Percentiles rank a stretch among this genome's conserved stretches.
Conservation (phyloP, 1,140 invertebrate genomes). For the Phymastichus coffea region DNA sequence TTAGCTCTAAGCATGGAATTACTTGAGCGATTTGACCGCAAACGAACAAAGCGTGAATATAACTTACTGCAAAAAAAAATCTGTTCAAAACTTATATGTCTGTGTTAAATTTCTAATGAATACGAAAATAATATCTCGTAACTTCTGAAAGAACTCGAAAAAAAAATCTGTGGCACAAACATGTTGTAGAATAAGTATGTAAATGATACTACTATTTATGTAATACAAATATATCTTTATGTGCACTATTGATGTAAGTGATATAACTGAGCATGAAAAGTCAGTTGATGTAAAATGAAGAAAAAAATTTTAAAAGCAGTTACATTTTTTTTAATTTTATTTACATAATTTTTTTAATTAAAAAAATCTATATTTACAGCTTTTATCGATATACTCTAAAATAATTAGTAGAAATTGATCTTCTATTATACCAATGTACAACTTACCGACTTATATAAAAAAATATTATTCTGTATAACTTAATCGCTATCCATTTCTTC, state of each 20-base stretch:
- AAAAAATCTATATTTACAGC: constrained; percentile 4
- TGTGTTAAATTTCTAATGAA: constrained; percentile 8
- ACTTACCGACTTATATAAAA: no score
- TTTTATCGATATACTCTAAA: neutral
- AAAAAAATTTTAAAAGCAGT: neutral
- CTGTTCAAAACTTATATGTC: constrained; percentile 12
- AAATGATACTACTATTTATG: constrained; percentile 18
- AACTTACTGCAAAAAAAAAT: constrained; percentile 6
- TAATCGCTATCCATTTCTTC: constrained; percentile 42
- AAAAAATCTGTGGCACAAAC: constrained; percentile 24
- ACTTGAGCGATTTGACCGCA: no score
- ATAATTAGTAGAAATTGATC: neutral
- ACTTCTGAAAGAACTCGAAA: neutral
- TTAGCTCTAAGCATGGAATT: neutral
- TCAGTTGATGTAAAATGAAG: constrained; percentile 22
- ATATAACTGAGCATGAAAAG: constrained; percentile 21
- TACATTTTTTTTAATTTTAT: constrained; percentile 14
- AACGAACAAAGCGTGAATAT: no score
- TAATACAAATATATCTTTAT: constrained; percentile 16
- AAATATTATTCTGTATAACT: no score
- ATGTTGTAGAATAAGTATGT: constrained; percentile 16
- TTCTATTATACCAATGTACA: no score
- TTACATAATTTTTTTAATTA: constrained; percentile 10
- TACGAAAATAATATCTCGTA: neutral
- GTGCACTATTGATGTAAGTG: constrained; percentile 23